Evolutionary conservation across 2,797 vertebrate genomes (phyloP), one percentile per base, ranked within the genome.

Genomic region (Rhabdomys pumilio): DNA sequence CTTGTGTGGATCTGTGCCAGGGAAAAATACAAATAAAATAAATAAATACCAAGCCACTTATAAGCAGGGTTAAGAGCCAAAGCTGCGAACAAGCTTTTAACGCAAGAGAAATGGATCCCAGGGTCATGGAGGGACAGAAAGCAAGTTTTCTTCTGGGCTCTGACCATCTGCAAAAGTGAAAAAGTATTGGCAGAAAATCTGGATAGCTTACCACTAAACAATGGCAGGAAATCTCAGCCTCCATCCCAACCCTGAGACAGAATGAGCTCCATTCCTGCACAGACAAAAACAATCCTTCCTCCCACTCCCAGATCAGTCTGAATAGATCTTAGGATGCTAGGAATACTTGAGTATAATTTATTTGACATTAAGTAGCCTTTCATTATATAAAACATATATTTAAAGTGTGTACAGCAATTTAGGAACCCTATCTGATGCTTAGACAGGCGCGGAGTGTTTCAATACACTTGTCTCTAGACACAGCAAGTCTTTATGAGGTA

Each of bases 211-310:
- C 96, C 91, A 92, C 83, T 55, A 97, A 99, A 99, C 99, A 99
- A 99, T 99, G 96, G 98, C 98, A 99, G 99, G 99, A 99, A 99
- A 98, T 98, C 98, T 98, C 98, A 93, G 97, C 96, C 97, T 97
- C 97, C 96, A 97, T 97, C 97, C 97, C 97, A 96, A 97, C 97
- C 97, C 96, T 87, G 92, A 98, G 87, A 94, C 96, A 97, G 98
- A 97, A 97, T 96, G 89, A 96, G 26, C 88, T 53, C 19, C 4
- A 1, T 24, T 90, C 87, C 75, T 82, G 50, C 57, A 47, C 57
- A 59, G 41, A 89, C 41, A 94, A 94, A 59, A 5, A 55, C 31
- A 82, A 9, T 85, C 77, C n/a, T 77, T 0, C 26, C 34, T 79
- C 91, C 57, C 31, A 20, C 9, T 50, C 10, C 7, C 86, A 75